Evolutionary conservation across 2,797 vertebrate species (phyloP), one percentile per base, ranked within the genome.

Genomic region (Rallus crepitans): DNA sequence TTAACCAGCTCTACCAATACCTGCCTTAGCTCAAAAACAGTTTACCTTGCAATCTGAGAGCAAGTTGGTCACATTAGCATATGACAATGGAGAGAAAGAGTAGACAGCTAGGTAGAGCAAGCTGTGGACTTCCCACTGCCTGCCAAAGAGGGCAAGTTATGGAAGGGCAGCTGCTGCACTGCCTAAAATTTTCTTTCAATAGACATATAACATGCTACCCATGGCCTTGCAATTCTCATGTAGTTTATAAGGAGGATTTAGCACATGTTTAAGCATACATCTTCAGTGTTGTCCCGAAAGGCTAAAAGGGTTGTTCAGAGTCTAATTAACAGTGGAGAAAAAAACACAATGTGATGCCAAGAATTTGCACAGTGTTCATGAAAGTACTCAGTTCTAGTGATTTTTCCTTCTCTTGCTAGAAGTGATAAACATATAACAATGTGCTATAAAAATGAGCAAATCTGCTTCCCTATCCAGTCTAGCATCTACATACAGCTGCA

Each of bases 401-500:
- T 42, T 91, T 86, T 83, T 88, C 24, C 72, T 86, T 61, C n/a
- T 79, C 66, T 76, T 91, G 63, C 55, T 81, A 25, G 47, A 95
- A 89, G 82, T 92, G 89, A 96, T 95, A 95, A 95, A 88, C 56
- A 27, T 31, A 10, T 42, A 96, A 94, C 75, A 95, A 85, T 75
- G n/a, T 39, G 64, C 75, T 61, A 37, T 20, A 88, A 95, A 96
- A 92, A 86, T 28, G 64, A 88, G 47, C 0, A 6, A 93, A 65
- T 76, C 87, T 88, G 56, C 35, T 89, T 85, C 57, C n/a, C 55
- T 82, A 87, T 86, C 81, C 81, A 80, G n/a, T 15, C 77, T 90
- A 80, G 70, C 47, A 94, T 94, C 82, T 94, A 76, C 77, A 78
- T 37, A 87, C 85, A 95, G 94, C 94, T 96, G 95, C 93, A 93